A percentile compares a stretch with the other conserved stretches of the same genome.
Evolutionary conservation across 2,888 invertebrate genomes (phyloP).

Genomic region (Cheilosia variabilis): DNA sequence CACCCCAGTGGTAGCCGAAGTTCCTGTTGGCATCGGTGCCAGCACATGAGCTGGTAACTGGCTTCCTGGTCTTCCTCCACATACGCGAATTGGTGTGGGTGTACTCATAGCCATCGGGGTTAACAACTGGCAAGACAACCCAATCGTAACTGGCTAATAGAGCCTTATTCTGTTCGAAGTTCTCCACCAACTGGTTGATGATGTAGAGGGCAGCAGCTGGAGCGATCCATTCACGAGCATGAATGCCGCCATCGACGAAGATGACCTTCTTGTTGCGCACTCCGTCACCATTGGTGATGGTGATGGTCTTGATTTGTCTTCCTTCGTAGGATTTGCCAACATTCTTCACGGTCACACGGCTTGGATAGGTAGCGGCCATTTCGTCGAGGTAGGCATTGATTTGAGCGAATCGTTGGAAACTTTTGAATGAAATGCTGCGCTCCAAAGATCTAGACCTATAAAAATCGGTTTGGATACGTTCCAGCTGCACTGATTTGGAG

Average conservation of each 20-base stretch:
- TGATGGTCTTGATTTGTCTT: slow-evolving; percentile 86
- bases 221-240: slow-evolving; percentile 89
- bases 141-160: slow-evolving; percentile 87
- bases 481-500: slow-evolving; percentile 76
- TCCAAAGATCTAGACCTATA: slow-evolving; percentile 47
- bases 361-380: slow-evolving; percentile 84
- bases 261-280: slow-evolving; percentile 84
- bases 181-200: slow-evolving; percentile 86
- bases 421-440: slow-evolving; percentile 77
- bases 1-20: slow-evolving; percentile 87
- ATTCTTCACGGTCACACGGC: slow-evolving; percentile 84
- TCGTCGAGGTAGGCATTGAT: slow-evolving; percentile 85
- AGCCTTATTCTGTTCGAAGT: slow-evolving; percentile 82
- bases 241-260: slow-evolving; percentile 86
- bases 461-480: slow-evolving; percentile 75
- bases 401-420: slow-evolving; percentile 80
- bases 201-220: slow-evolving; percentile 86
- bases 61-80: slow-evolving; percentile 87
- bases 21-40: slow-evolving; percentile 88
- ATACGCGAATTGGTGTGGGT: slow-evolving; percentile 84
- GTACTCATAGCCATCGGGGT: slow-evolving; percentile 90
- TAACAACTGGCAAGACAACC: slow-evolving; percentile 87
- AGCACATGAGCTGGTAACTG: slow-evolving; percentile 76
- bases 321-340: slow-evolving; percentile 87
- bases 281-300: slow-evolving; percentile 85